Percentiles rank a stretch among this genome's conserved stretches.
Evolutionary conservation across 2,888 invertebrate species (phyloP).

Genomic region (Diarsia dahlii): DNA sequence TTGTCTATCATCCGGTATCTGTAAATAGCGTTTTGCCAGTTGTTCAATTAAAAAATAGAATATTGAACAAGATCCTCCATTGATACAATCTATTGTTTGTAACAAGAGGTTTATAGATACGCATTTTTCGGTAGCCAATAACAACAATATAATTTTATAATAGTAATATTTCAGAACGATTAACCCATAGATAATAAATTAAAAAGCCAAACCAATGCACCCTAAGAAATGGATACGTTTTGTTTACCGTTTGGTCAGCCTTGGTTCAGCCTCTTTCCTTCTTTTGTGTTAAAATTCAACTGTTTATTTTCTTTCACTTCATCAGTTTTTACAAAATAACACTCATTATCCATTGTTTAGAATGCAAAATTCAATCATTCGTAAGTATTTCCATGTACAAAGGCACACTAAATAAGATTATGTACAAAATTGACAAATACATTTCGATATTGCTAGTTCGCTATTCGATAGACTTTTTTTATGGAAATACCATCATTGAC

Average conservation of each 20-base stretch:
- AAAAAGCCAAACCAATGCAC: background rate
- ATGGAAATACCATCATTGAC: constrained; percentile 11
- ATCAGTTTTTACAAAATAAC: background rate
- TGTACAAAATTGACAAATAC: background rate
- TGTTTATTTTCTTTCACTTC: background rate
- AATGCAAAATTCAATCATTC: background rate
- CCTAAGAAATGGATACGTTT: background rate
- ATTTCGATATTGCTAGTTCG: constrained; percentile 29
- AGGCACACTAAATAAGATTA: too few species aligned
- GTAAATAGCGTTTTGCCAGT: too few species aligned
- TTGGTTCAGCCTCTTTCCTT: background rate
- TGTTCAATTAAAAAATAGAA: too few species aligned
- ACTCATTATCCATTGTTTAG: background rate
- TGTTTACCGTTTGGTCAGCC: background rate
- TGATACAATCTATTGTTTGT: too few species aligned
- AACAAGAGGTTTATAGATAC: too few species aligned
- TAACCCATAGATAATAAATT: background rate
- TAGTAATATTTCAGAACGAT: constrained; percentile 3
- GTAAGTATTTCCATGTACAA: background rate
- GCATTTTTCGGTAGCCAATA: background rate
- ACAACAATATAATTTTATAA: too few species aligned
- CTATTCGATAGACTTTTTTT: background rate
- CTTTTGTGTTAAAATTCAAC: background rate
- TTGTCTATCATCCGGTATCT: too few species aligned
- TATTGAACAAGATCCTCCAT: too few species aligned